phyloP scores from a whole-genome alignment of 2,888 invertebrate genomes.

The Ephialtes manifestator region DNA sequence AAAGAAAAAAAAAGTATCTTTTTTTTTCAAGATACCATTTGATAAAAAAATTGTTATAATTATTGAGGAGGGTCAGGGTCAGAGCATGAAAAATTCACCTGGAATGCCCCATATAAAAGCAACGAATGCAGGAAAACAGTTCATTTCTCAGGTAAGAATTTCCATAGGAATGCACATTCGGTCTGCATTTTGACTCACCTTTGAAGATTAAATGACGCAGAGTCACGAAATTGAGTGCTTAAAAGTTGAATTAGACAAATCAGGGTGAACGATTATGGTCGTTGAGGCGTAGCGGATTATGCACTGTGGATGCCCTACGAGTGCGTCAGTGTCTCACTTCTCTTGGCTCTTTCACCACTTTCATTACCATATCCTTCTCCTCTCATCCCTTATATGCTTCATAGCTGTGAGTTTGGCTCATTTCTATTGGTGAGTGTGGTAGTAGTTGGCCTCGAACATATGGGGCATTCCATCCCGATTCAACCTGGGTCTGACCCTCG shows the following conservation, averaged over 20 bases:
- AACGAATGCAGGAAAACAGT: too few species aligned
- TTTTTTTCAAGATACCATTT: too few species aligned
- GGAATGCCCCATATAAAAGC: too few species aligned
- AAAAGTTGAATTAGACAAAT: conserved; percentile 73
- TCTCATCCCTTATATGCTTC: conserved; percentile 20
- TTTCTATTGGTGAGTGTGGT: neutral
- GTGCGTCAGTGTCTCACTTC: conserved; percentile 17
- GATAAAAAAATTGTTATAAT: too few species aligned
- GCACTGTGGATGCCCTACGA: conserved; percentile 34
- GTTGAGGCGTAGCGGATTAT: conserved; percentile 72
- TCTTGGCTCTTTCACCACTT: conserved; percentile 17
- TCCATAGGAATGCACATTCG: neutral
- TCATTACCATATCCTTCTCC: conserved; percentile 42
- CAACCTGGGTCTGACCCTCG: too few species aligned
- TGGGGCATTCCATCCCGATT: too few species aligned
- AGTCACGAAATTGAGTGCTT: neutral
- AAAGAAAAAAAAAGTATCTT: too few species aligned
- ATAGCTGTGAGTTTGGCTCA: neutral
- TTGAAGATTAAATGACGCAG: neutral
- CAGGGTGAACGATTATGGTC: conserved; percentile 73
- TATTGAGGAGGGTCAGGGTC: too few species aligned
- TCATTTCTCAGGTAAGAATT: neutral
- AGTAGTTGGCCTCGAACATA: neutral
- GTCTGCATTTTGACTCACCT: neutral
- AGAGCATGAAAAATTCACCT: too few species aligned